A percentile compares a stretch with the other conserved stretches of the same genome.
These are phyloP conservation scores for Neopipo cinnamomea DNA, from an alignment of 2,113 vertebrate genomes.

Conservation along the genomic window DNA sequence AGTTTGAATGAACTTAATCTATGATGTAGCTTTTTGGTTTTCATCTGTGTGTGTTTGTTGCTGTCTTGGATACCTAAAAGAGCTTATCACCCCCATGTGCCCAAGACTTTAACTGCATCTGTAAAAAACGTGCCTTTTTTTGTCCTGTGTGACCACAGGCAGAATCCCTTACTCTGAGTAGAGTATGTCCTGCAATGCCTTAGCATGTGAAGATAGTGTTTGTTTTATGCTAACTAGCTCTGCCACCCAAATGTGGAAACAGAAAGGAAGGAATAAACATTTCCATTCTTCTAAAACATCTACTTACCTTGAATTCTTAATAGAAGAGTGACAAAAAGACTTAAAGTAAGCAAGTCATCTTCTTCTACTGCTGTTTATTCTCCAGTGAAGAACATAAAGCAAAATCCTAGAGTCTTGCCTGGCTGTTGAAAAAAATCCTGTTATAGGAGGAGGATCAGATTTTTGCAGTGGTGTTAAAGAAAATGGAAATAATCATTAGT, in stretches of 20 bases:
- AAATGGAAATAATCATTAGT: neutral
- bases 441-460: neutral
- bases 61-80: neutral
- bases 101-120: neutral
- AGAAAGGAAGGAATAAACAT: neutral
- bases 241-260: neutral
- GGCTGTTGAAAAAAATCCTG: neutral
- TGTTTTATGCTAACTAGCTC: neutral
- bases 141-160: accelerated
- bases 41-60: neutral
- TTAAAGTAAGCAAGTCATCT: neutral
- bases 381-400: neutral
- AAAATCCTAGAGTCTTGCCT: neutral
- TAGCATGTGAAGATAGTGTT: neutral
- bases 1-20: neutral
- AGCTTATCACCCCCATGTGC: neutral
- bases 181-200: neutral
- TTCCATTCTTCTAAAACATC: neutral
- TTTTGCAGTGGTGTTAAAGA: neutral
- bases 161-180: neutral
- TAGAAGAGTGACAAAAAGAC: neutral
- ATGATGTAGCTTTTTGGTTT: neutral
- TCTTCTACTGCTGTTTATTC: neutral
- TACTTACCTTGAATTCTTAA: neutral
- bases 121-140: neutral